Evolutionary conservation across 2,888 invertebrate species (phyloP), one percentile per base, ranked within the genome.

Genomic region (Tromatobia lineatoria): DNA sequence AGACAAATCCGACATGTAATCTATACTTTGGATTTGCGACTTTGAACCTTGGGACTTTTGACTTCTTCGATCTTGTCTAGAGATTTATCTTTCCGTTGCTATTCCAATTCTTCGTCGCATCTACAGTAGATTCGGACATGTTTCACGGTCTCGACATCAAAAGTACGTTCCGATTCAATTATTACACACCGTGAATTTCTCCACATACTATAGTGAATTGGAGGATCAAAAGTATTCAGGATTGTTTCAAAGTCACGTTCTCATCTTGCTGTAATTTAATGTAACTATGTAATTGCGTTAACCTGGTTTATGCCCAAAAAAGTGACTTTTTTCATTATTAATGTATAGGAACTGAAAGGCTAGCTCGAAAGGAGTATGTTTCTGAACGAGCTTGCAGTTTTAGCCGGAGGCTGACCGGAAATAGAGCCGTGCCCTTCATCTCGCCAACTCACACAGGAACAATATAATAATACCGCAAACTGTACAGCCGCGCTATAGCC

Each of bases 361-460:
- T 42, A 38, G 64, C 11, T 18, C 11, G 10, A 38, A 10, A n/a
- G 7, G 61, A 25, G 25, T 34, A 74, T 75, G 71, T 75, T 57
- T 64, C 47, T 42, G 50, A 66, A 66, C 57, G 42, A 57, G 50
- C 10, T n/a, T n/a, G 47, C 64, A 74, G 61, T 75, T 81, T 70
- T 64, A 75, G 70, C 82, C 75, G 23, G 34, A 78, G 82, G 80
- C 78, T 82, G 73, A 80, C 80, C 77, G 47, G 52, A 34, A 69
- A 61, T 20, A 18, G 75, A 23, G 54, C 67, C 23, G 52, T 59
- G 52, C 61, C 61, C 76, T 47, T 80, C 67, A 45, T 82, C 73
- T 67, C 78, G 64, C 50, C 34, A 82, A 85, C 79, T 85, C 75
- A 85, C 79, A 79, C 52, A 82, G 79, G 57, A 85, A 85, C 82